These are phyloP conservation scores for Mormyrus proboscirostris DNA, from an alignment of 2,797 vertebrate genomes.

Conservation along the genomic window DNA sequence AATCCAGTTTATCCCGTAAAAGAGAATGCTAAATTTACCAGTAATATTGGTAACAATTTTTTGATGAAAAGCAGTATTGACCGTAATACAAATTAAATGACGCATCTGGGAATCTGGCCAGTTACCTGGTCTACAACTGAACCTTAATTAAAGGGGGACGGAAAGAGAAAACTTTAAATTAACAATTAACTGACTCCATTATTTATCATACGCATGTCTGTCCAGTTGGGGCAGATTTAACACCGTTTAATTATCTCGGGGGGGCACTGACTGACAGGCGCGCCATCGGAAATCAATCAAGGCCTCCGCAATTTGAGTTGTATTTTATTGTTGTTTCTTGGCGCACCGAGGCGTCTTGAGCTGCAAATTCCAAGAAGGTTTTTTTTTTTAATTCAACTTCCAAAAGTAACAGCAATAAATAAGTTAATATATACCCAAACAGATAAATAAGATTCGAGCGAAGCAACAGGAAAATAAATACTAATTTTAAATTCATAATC, in stretches of 20 bases:
- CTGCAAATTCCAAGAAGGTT: neutral
- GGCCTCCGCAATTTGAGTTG: neutral
- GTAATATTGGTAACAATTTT: neutral
- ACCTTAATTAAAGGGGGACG: slow-evolving; percentile 45
- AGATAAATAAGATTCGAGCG: neutral
- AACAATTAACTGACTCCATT: slow-evolving; percentile 59
- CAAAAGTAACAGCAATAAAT: neutral
- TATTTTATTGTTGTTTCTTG: neutral
- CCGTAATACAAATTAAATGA: neutral
- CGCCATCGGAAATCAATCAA: slow-evolving; percentile 9
- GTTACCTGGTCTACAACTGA: slow-evolving; percentile 32
- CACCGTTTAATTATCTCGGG: slow-evolving; percentile 44
- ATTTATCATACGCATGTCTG: slow-evolving; percentile 55
- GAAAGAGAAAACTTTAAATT: slow-evolving; percentile 52
- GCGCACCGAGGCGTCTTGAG: neutral
- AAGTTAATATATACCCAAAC: neutral
- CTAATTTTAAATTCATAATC: neutral
- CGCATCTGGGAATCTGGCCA: slow-evolving; percentile 25
- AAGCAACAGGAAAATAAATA: neutral
- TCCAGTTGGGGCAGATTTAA: slow-evolving; percentile 56
- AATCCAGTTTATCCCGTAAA: neutral
- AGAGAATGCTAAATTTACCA: neutral
- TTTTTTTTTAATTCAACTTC: neutral
- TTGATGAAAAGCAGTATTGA: neutral
- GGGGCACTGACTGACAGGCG: neutral